Evolutionary conservation across 2,888 invertebrate genomes (phyloP).

Genomic region (Xylocampa areola): DNA sequence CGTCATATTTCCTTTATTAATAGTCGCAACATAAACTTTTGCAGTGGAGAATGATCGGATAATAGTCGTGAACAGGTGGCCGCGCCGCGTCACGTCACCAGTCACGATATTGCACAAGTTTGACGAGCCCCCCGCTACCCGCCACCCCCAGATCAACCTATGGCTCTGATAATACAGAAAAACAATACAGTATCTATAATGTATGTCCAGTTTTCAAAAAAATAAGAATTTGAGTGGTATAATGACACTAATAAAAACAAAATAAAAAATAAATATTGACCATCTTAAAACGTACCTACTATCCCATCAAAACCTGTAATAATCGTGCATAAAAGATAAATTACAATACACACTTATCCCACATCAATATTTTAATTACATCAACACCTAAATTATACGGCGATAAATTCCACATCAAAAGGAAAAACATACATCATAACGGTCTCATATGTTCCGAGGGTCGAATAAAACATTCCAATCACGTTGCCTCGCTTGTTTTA

Average conservation of each 20-base stretch:
- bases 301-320: too few relatives aligned
- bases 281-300: too few relatives aligned
- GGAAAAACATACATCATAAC: slow-evolving; percentile 86
- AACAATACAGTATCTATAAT: slow-evolving; percentile 2
- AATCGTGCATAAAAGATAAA: too few relatives aligned
- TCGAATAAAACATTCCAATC: slow-evolving; percentile 88
- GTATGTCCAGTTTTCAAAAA: too few relatives aligned
- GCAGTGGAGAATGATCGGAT: slow-evolving; percentile 29
- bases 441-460: slow-evolving; percentile 87
- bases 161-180: slow-evolving; percentile 40
- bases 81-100: slow-evolving; percentile 50
- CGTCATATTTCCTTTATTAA: slow-evolving; percentile 27
- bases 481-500: slow-evolving; percentile 88
- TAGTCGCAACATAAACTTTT: slow-evolving; percentile 27
- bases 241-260: not conserved
- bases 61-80: slow-evolving; percentile 55
- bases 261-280: too few relatives aligned
- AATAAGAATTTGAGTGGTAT: not conserved
- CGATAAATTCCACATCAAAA: slow-evolving; percentile 82
- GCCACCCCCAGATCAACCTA: slow-evolving; percentile 14
- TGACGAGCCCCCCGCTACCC: slow-evolving; percentile 56
- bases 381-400: slow-evolving; percentile 66
- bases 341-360: too few relatives aligned
- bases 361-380: slow-evolving; percentile 65
- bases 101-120: slow-evolving; percentile 81